Percentiles rank a stretch among this genome's conserved stretches.
These are phyloP conservation scores for Hydrocynus forskahlii DNA, from an alignment of 2,797 vertebrate species.

Conservation along the genomic window DNA sequence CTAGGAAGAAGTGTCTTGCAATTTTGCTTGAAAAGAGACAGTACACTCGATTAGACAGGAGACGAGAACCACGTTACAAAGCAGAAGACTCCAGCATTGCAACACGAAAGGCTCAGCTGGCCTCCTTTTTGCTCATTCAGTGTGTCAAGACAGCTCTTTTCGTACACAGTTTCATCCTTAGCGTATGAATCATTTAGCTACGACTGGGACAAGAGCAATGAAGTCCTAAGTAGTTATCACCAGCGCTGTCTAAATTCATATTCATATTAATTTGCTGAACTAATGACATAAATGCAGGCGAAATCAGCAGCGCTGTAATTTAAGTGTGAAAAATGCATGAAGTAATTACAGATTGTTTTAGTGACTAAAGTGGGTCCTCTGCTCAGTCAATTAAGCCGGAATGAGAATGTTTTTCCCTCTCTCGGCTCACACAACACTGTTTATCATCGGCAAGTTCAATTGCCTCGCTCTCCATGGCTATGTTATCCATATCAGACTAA, in stretches of 20 bases:
- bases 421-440: constrained; percentile 65
- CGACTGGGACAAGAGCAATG: constrained; percentile 42
- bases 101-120: neutral
- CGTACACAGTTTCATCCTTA: neutral
- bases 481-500: constrained; percentile 76
- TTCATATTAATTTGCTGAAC: constrained; percentile 57
- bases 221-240: constrained; percentile 41
- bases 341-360: constrained; percentile 66
- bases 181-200: constrained; percentile 42
- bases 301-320: constrained; percentile 51
- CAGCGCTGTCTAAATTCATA: constrained; percentile 51
- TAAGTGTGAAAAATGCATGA: constrained; percentile 60
- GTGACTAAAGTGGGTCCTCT: constrained; percentile 59
- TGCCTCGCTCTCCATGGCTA: constrained; percentile 71
- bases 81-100: neutral
- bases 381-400: constrained; percentile 69
- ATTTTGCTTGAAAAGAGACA: neutral
- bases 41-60: neutral
- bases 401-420: constrained; percentile 60
- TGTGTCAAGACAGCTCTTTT: constrained; percentile 3
- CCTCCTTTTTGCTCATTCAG: constrained; percentile 1
- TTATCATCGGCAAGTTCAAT: constrained; percentile 73
- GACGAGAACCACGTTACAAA: neutral
- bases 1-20: constrained; percentile 14
- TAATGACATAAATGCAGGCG: constrained; percentile 56